A percentile compares a stretch with the other conserved stretches of the same genome.
These are phyloP conservation scores for Zapus hudsonius DNA, from an alignment of 2,113 vertebrate species.

Conservation along the genomic window DNA sequence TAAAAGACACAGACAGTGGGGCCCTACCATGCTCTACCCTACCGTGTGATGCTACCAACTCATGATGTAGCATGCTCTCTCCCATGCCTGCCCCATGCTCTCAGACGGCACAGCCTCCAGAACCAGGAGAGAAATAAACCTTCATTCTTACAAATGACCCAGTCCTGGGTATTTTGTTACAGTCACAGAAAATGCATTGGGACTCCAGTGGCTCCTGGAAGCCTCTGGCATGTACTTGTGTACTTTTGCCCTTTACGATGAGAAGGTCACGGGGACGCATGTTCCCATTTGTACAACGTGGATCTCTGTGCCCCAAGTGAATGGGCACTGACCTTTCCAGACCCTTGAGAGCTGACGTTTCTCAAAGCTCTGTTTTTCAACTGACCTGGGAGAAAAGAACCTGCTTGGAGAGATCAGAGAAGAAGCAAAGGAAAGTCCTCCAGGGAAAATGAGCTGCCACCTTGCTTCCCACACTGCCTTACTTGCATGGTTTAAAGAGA, in stretches of 20 bases:
- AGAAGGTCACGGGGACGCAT: background rate
- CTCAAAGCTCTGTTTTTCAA: background rate
- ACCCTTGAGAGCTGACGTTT: fast-evolving
- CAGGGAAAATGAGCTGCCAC: fast-evolving
- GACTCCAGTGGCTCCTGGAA: background rate
- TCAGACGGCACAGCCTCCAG: background rate
- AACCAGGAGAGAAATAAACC: background rate
- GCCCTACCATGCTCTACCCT: background rate
- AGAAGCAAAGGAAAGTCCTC: background rate
- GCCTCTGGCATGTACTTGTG: fast-evolving
- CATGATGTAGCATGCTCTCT: too few species aligned
- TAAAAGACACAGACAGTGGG: too few species aligned
- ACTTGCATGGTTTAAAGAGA: background rate
- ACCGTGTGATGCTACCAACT: background rate
- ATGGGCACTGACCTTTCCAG: background rate
- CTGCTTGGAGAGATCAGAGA: background rate
- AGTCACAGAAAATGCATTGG: too few species aligned
- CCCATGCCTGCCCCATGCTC: too few species aligned
- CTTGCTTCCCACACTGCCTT: background rate
- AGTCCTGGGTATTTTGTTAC: background rate
- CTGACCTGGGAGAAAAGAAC: background rate
- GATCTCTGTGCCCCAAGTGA: background rate
- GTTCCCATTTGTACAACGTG: fast-evolving
- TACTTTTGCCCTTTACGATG: background rate
- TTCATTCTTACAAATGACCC: background rate